Evolutionary conservation across 2,113 vertebrate species (phyloP).

Genomic region (Ia io): DNA sequence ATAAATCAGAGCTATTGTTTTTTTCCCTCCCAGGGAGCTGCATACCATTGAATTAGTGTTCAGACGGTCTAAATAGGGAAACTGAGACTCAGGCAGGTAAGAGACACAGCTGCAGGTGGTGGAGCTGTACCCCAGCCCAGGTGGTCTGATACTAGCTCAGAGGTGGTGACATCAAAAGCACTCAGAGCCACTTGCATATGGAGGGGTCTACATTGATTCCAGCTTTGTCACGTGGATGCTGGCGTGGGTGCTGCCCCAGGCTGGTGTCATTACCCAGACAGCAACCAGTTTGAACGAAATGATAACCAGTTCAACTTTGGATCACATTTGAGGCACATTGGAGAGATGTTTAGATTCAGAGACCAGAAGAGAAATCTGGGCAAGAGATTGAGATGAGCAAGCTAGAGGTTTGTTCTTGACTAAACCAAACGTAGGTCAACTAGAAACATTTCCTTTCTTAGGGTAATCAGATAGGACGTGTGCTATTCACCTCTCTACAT

Average conservation of each 20-base stretch:
- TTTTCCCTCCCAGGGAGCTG: background rate
- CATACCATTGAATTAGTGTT: background rate
- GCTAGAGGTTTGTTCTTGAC: background rate
- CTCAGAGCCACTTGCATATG: background rate
- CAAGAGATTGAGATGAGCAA: background rate
- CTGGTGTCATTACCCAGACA: background rate
- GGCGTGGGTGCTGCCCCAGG: background rate
- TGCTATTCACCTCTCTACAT: background rate
- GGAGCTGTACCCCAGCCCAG: too few species aligned
- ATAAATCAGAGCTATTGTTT: background rate
- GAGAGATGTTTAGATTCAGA: background rate
- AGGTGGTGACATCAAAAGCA: background rate
- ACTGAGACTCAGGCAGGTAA: background rate
- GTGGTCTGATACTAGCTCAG: background rate
- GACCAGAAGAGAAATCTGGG: background rate
- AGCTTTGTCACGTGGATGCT: background rate
- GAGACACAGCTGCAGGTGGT: background rate
- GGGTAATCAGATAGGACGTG: background rate
- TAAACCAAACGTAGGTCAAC: background rate
- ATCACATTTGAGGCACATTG: background rate
- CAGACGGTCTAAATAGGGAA: background rate
- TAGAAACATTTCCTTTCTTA: background rate
- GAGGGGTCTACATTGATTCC: background rate
- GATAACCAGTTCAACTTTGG: background rate
- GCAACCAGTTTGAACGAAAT: background rate